phyloP scores from a whole-genome alignment of 1,140 invertebrate species.

The Oncopodura yosiiana region DNA sequence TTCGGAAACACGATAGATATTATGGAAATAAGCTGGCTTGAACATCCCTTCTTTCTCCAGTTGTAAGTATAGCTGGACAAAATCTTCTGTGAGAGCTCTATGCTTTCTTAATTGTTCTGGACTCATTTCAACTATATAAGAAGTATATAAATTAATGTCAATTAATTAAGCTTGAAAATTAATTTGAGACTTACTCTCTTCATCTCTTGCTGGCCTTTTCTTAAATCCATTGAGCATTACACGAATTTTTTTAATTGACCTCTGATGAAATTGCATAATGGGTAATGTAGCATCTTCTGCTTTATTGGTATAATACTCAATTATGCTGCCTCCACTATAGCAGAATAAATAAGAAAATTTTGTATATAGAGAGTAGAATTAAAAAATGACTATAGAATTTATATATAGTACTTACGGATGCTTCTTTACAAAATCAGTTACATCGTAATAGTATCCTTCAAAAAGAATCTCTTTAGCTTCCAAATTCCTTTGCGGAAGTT shows the following conservation, averaged over 20 bases:
- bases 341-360: too few relatives aligned
- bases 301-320: constrained; percentile 23
- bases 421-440: constrained; percentile 13
- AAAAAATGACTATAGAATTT: too few relatives aligned
- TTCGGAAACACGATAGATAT: constrained; percentile 18
- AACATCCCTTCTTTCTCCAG: constrained; percentile 31
- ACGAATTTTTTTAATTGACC: constrained; percentile 10
- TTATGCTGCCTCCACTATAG: constrained; percentile 24
- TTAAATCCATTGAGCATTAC: constrained; percentile 20
- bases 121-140: constrained; percentile 3
- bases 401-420: too few relatives aligned
- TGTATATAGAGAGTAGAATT: too few relatives aligned
- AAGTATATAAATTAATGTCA: neutral
- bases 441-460: constrained; percentile 21
- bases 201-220: constrained; percentile 16
- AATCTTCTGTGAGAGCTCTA: constrained; percentile 27
- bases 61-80: constrained; percentile 29
- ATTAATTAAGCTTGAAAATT: neutral
- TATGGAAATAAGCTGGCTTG: constrained; percentile 20
- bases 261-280: constrained; percentile 25
- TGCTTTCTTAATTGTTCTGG: constrained; percentile 20
- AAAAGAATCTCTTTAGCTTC: constrained; percentile 26
- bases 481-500: too few relatives aligned
- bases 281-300: constrained; percentile 19
- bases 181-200: constrained; percentile 11